Evolutionary conservation across 2,888 invertebrate genomes (phyloP).

Genomic region (Caenorhabditis sp.): DNA sequence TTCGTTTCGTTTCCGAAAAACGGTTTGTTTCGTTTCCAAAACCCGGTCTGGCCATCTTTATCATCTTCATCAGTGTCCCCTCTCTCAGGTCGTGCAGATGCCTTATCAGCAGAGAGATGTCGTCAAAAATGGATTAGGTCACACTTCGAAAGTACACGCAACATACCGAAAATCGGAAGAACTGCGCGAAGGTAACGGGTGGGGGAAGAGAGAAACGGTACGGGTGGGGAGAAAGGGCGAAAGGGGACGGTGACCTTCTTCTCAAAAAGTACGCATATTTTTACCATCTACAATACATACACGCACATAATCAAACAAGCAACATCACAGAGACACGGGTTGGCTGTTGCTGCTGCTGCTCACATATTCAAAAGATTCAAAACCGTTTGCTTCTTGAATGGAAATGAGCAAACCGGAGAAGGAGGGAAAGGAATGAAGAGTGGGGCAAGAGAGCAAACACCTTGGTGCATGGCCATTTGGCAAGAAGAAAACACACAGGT

Average conservation of each 20-base stretch:
- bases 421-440: neutral
- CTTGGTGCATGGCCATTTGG: slow-evolving; percentile 14
- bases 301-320: slow-evolving; percentile 10
- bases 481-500: neutral
- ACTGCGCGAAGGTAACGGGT: neutral
- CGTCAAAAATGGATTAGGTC: slow-evolving; percentile 19
- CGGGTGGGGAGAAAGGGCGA: neutral
- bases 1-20: slow-evolving; percentile 32
- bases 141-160: slow-evolving; percentile 27
- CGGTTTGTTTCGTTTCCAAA: slow-evolving; percentile 32
- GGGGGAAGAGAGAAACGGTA: neutral
- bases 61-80: slow-evolving; percentile 34
- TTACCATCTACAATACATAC: slow-evolving; percentile 21
- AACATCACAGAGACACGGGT: slow-evolving; percentile 24
- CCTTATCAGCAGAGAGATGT: slow-evolving; percentile 5
- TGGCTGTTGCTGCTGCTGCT: neutral
- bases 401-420: slow-evolving; percentile 33
- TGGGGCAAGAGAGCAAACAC: slow-evolving; percentile 36
- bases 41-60: neutral
- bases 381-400: slow-evolving; percentile 35
- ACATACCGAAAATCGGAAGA: neutral
- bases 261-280: slow-evolving; percentile 44
- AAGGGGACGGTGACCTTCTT: slow-evolving; percentile 47
- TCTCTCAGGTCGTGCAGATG: slow-evolving; percentile 11
- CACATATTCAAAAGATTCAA: slow-evolving; percentile 38